These are phyloP conservation scores for Schizopygopsis malacanthus DNA, from an alignment of 2,797 vertebrate species.

Conservation along the genomic window DNA sequence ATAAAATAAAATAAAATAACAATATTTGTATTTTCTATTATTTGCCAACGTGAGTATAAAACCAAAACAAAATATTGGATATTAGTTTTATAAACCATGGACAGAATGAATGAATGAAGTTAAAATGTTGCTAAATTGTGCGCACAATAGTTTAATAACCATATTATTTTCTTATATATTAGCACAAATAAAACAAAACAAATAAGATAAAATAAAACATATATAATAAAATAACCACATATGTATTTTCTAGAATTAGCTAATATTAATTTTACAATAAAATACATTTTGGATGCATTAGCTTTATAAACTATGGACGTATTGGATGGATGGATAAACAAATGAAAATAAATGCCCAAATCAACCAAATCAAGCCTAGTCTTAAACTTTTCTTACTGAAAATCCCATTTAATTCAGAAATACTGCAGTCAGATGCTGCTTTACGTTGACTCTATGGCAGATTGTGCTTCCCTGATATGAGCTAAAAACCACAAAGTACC, in stretches of 20 bases:
- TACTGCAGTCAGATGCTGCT: background rate
- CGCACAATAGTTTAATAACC: too few relatives aligned
- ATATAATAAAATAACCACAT: too few relatives aligned
- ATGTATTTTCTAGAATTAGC: too few relatives aligned
- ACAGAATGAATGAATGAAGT: too few relatives aligned
- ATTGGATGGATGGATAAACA: background rate
- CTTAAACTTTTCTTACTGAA: background rate
- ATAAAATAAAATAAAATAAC: too few relatives aligned
- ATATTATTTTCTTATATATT: too few relatives aligned
- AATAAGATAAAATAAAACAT: too few relatives aligned
- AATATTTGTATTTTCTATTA: background rate
- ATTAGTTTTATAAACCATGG: too few relatives aligned
- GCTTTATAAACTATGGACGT: background rate
- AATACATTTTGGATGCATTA: background rate
- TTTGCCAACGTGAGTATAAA: background rate
- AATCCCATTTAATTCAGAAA: background rate
- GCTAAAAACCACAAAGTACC: background rate
- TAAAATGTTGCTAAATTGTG: too few relatives aligned
- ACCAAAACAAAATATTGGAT: too few relatives aligned
- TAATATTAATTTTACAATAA: too few relatives aligned
- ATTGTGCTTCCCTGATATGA: slow-evolving; percentile 1
- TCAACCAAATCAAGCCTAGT: background rate
- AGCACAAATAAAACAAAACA: too few relatives aligned
- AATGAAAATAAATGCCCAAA: background rate
- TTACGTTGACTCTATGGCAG: background rate